Evolutionary conservation across 53 echinoderm and acorn worm genomes (phyloP).

Genomic region (Mesocentrotus franciscanus): DNA sequence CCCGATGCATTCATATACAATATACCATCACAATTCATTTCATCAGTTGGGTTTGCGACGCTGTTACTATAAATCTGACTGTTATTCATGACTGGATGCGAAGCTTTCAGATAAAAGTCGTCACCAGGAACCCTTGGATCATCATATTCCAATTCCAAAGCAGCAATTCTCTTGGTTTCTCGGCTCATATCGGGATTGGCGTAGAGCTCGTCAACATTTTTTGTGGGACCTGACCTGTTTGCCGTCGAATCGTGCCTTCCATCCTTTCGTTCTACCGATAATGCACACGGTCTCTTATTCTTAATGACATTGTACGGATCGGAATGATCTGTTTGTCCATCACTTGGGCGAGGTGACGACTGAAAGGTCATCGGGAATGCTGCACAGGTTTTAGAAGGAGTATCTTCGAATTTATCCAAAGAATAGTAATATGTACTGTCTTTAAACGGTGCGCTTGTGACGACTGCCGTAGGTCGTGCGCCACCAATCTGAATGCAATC

Average conservation of each 20-base stretch:
- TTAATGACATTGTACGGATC: background rate
- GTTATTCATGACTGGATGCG: background rate
- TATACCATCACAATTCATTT: background rate
- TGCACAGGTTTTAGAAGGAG: background rate
- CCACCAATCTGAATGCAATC: background rate
- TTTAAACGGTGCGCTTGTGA: background rate
- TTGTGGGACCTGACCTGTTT: background rate
- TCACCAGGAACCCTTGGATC: constrained; percentile 1
- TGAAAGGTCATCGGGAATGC: background rate
- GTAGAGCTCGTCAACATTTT: background rate
- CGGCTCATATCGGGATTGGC: background rate
- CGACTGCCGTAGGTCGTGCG: background rate
- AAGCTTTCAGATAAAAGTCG: background rate
- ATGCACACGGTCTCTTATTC: background rate
- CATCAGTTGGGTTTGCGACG: background rate
- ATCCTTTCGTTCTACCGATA: background rate
- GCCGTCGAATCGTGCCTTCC: background rate
- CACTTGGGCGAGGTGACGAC: background rate
- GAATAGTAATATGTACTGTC: background rate
- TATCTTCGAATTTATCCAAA: background rate
- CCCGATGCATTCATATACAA: background rate
- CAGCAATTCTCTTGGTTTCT: background rate
- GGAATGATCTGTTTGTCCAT: background rate
- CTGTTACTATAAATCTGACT: background rate
- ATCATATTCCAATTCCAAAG: background rate